Base-by-base conservation (phyloP, 2,888 invertebrate genomes). In the Norana najaformis region DNA sequence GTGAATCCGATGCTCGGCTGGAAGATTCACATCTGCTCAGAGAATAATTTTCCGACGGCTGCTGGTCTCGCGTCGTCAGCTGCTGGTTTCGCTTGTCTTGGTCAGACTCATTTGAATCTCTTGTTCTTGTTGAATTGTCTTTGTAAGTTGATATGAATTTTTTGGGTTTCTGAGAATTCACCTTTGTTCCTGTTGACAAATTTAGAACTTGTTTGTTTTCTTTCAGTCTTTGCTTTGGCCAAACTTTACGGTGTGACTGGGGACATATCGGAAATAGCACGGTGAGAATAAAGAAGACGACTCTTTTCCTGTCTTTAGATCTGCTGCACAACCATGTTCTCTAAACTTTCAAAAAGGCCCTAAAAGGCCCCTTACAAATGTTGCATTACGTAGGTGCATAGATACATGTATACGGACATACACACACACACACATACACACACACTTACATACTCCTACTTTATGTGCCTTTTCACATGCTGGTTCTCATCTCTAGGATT, bases 1-100 rank as follows among this genome's bases (percentile, higher is more conserved):
- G 18, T 35, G 6, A 85, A 37, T 85, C 23, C 85, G 23, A 91
- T 82, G 41, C 53, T 92, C 16, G 90, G 91, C 89, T 93, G 93
- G 93, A 93, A 93, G 88, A 92, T 95, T 16, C 94, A 94, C 91
- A 94, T 95, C 89, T 94, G 93, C 69, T 95, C 95, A 0, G 96
- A 96, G 94, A 99, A 99, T 95, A 99, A 99, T 95, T 99, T 99
- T 94, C 99, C 99, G 23, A 99, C 99, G 8, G 98, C 98, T 8
- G 99, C 99, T 90, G 99, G 99, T 0, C 96, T 99, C 89, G 99
- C 99, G 0, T 99, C 99, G 0, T 99, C 99, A 90, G 99, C 99
- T 39, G 98, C 99, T 83, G 99, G 99, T 8, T 99, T 98, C 95
- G 99, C 99, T 5, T 98, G 98, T 94, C 95, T 99, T 93, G 96